phyloP scores from a whole-genome alignment of 2,888 invertebrate genomes.

The Petrophora chlorosata region DNA sequence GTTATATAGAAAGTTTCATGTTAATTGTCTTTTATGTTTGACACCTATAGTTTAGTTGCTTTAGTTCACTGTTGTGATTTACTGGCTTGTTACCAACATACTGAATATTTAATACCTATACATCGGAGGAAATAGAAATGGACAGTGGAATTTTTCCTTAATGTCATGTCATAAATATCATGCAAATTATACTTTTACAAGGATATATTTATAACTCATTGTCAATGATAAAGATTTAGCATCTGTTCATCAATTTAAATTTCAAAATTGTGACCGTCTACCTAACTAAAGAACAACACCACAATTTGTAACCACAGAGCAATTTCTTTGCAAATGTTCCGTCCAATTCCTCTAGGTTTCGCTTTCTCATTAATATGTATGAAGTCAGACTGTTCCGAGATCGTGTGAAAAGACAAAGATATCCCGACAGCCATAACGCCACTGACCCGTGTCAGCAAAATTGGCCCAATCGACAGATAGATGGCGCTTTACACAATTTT shows the following conservation, averaged over 20 bases:
- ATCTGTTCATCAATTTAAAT: conserved; percentile 8
- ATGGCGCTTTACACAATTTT: conserved; percentile 63
- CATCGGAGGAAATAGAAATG: neutral
- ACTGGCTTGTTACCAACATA: neutral
- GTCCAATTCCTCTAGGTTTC: conserved; percentile 1
- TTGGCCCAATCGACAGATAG: conserved; percentile 57
- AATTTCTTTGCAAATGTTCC: neutral
- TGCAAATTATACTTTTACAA: neutral
- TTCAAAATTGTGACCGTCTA: neutral
- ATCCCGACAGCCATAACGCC: conserved; percentile 43
- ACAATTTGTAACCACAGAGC: neutral
- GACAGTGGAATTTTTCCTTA: conserved; percentile 6
- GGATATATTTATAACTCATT: neutral
- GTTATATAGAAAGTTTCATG: conserved; percentile 6
- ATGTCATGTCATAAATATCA: conserved; percentile 5
- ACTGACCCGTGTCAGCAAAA: conserved; percentile 73
- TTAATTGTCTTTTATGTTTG: neutral
- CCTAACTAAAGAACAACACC: too few relatives aligned
- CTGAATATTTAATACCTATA: neutral
- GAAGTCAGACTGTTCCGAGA: conserved; percentile 44
- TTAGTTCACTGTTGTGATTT: too few relatives aligned
- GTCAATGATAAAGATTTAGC: conserved; percentile 15
- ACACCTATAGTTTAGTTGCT: too few relatives aligned
- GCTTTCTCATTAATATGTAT: conserved; percentile 62
- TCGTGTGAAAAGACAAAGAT: conserved; percentile 50